phyloP scores from a whole-genome alignment of 2,797 vertebrate genomes.

The Acrossocheilus fasciatus region DNA sequence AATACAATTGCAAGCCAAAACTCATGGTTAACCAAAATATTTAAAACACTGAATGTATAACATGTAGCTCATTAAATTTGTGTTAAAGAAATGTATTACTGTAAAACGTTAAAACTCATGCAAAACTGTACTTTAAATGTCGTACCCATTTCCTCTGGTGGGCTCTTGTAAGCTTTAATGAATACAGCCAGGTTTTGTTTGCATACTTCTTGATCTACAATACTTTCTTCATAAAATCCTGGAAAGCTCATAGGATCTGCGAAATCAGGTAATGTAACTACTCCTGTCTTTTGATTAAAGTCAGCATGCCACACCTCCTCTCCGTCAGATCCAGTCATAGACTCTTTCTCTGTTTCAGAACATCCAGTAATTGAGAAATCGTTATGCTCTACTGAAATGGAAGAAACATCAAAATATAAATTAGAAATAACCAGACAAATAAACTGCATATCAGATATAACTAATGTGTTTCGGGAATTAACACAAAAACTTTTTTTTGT shows the following conservation, averaged over 20 bases:
- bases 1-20: too few species aligned
- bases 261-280: neutral
- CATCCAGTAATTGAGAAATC: fast-evolving
- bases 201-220: fast-evolving
- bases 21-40: too few species aligned
- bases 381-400: neutral
- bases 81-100: neutral
- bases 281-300: neutral
- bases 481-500: too few species aligned
- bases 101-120: neutral
- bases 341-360: conserved; percentile 23
- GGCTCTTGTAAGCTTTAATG: neutral
- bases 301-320: neutral
- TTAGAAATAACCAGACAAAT: neutral
- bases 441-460: neutral
- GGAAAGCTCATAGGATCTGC: neutral
- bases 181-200: fast-evolving
- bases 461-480: neutral
- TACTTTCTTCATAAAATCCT: fast-evolving
- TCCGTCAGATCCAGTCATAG: neutral
- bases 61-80: neutral
- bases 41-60: neutral
- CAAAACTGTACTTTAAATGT: neutral
- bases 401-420: neutral
- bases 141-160: conserved; percentile 27